phyloP scores from a whole-genome alignment of 2,797 vertebrate genomes.

The Cyclura pinguis region DNA sequence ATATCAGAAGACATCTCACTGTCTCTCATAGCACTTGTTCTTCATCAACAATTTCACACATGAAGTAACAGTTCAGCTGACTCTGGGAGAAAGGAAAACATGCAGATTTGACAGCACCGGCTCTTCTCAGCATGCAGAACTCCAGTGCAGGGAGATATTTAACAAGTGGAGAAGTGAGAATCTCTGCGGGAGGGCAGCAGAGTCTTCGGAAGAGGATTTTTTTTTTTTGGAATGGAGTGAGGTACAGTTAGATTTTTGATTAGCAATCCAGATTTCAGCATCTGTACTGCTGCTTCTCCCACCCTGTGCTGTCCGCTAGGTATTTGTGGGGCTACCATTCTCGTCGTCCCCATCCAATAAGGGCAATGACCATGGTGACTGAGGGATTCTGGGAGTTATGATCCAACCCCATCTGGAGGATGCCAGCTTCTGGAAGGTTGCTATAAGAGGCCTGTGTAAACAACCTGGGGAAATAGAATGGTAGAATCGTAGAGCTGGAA shows the following conservation, averaged over 20 bases:
- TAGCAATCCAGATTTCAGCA: neutral
- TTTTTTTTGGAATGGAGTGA: neutral
- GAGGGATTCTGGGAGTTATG: no score
- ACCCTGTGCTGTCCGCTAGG: neutral
- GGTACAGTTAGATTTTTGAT: neutral
- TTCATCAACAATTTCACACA: conserved; percentile 40
- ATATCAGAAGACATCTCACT: conserved; percentile 35
- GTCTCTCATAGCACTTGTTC: conserved; percentile 38
- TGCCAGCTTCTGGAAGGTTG: no score
- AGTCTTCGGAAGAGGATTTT: neutral
- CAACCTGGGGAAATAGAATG: no score
- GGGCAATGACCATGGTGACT: no score
- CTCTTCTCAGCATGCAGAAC: conserved; percentile 44
- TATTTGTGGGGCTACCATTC: neutral
- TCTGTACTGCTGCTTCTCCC: neutral
- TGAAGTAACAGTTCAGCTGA: conserved; percentile 34
- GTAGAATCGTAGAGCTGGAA: no score
- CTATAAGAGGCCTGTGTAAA: no score
- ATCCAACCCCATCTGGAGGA: no score
- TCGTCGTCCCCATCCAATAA: no score
- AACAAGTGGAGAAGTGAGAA: neutral
- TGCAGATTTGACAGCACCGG: conserved; percentile 21
- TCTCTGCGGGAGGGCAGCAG: neutral
- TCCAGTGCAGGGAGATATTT: conserved; percentile 29
- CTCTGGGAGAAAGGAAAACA: conserved; percentile 10